phyloP scores from a whole-genome alignment of 2,797 vertebrate genomes.

The Poeciliopsis turneri region DNA sequence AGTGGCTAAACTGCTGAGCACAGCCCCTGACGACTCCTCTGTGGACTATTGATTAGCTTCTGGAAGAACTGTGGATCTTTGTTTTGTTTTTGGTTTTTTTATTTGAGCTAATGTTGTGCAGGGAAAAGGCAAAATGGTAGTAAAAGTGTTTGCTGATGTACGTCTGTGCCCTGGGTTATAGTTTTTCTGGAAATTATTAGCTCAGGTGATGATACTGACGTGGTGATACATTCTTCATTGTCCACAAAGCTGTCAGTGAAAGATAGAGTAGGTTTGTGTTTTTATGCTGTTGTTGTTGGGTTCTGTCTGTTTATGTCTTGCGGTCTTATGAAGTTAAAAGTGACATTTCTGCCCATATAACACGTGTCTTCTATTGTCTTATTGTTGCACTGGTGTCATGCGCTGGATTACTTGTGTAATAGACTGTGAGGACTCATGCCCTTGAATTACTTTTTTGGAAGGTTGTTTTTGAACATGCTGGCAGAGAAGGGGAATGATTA shows the following conservation, averaged over 20 bases:
- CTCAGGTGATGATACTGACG: slow-evolving; percentile 40
- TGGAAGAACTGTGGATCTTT: slow-evolving; percentile 35
- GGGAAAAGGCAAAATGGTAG: slow-evolving; percentile 15
- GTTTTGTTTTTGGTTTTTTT: slow-evolving; percentile 20
- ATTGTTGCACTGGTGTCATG: slow-evolving; percentile 17
- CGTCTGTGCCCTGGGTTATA: slow-evolving; percentile 23
- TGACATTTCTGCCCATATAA: slow-evolving; percentile 18
- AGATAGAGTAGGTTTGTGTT: slow-evolving; percentile 24
- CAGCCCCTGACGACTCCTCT: slow-evolving; percentile 22
- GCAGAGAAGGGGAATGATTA: slow-evolving; percentile 55
- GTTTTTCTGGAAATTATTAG: slow-evolving; percentile 36
- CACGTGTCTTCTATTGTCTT: slow-evolving; percentile 21
- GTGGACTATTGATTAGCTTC: slow-evolving; percentile 50
- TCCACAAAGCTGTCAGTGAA: slow-evolving; percentile 36
- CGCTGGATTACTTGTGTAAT: slow-evolving; percentile 27
- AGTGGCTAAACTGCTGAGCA: slow-evolving; percentile 34
- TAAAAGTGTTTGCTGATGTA: slow-evolving; percentile 29
- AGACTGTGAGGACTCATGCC: slow-evolving; percentile 22
- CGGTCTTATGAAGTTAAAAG: slow-evolving; percentile 23
- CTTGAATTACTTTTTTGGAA: slow-evolving; percentile 15
- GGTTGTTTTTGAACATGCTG: slow-evolving; percentile 35
- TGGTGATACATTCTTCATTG: slow-evolving; percentile 44
- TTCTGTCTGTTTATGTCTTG: slow-evolving; percentile 14
- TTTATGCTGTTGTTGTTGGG: neutral
- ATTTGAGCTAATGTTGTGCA: slow-evolving; percentile 27